These are phyloP conservation scores for Oryzias dopingdopingensis DNA, from an alignment of 2,797 vertebrate genomes.

Conservation along the genomic window DNA sequence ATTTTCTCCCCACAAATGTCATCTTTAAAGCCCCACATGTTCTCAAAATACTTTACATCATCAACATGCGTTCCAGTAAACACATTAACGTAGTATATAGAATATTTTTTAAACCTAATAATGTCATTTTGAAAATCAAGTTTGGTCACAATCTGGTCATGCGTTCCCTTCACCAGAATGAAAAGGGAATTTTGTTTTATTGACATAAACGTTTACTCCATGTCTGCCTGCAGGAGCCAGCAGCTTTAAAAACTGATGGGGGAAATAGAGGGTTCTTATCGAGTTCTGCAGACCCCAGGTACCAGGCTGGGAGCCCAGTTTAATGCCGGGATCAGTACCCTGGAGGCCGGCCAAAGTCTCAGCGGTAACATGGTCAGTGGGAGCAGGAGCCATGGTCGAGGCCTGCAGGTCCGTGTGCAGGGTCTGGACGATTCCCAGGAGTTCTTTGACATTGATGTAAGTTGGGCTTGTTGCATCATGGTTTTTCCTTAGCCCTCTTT, in stretches of 20 bases:
- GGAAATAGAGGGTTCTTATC: constrained; percentile 91
- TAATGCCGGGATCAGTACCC: constrained; percentile 84
- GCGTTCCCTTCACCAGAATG: too few relatives aligned
- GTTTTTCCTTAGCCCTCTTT: background rate
- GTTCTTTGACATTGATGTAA: constrained; percentile 86
- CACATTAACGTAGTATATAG: too few relatives aligned
- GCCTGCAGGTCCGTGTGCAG: constrained; percentile 81
- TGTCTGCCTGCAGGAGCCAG: constrained; percentile 44
- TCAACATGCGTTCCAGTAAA: too few relatives aligned
- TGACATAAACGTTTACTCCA: background rate
- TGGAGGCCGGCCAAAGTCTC: constrained; percentile 87
- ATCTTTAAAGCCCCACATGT: too few relatives aligned
- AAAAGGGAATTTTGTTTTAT: background rate
- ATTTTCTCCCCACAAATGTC: too few relatives aligned
- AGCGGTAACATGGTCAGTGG: constrained; percentile 61
- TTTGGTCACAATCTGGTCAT: too few relatives aligned
- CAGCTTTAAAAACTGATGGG: constrained; percentile 81
- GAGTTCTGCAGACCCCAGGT: constrained; percentile 87
- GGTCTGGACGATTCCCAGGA: constrained; percentile 89
- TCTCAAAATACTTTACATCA: too few relatives aligned
- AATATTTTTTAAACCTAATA: too few relatives aligned
- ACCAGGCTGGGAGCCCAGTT: constrained; percentile 85
- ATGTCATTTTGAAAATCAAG: too few relatives aligned
- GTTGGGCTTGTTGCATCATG: constrained; percentile 38
- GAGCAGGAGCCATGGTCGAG: constrained; percentile 69